Evolutionary conservation across 2,113 vertebrate species (phyloP), one percentile per base, ranked within the genome.

Genomic region (Strix uralensis): DNA sequence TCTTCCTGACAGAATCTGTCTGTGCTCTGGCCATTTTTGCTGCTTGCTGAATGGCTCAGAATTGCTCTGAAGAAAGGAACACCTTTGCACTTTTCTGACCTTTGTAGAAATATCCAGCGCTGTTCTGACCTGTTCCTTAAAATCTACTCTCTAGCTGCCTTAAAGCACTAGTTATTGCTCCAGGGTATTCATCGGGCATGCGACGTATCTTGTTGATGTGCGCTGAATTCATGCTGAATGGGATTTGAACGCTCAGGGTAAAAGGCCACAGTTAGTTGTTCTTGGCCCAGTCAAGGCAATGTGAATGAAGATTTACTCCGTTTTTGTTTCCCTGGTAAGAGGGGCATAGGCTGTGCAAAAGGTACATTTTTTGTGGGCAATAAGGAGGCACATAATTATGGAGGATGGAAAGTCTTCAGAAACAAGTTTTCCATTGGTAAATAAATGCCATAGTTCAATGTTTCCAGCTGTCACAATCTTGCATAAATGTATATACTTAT

Each of bases 291-390:
- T 59, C n/a, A 78, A 58, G 30, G 59, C 30, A 38, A 12, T 42
- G 29, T 14, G 21, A 25, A n/a, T 61, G 10, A 74, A 22, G 14
- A 74, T 86, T 77, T 71, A 20, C 16, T 73, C 5, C 21, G 22
- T 10, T 66, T 91, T 85, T 88, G 7, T n/a, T 51, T 9, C 23
- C 86, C 46, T 36, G 44, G 5, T 22, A 42, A 73, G 66, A 47
- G 42, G 12, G 55, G 15, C 27, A 27, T 9, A 92, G 54, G 9
- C 21, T 84, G 1, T 61, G 59, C 52, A 79, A 51, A 69, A 57
- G 10, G 3, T 55, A 0, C 1, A 2, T 71, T 47, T 4, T 58
- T 22, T 9, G 2, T 36, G 17, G 15, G 13, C n/a, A 46, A 0
- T 59, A 34, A 62, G 54, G 18, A 55, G 18, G 8, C 11, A 30